Evolutionary conservation across 2,113 vertebrate species (phyloP).

Genomic region (Gila orcuttii): DNA sequence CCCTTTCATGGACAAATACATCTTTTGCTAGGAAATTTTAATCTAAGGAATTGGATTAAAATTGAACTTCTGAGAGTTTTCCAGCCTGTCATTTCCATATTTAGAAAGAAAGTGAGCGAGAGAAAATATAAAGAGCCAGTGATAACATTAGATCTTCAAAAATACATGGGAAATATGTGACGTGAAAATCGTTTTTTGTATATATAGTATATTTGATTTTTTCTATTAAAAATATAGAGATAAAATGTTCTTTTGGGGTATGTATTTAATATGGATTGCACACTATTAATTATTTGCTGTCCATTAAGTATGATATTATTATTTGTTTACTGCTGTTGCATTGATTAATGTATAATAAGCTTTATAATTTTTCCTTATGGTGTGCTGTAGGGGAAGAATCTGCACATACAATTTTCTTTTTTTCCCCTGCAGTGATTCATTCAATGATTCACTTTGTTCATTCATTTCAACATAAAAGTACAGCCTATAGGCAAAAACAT

Average conservation of each 20-base stretch:
- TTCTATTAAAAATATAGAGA: background rate
- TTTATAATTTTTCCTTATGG: background rate
- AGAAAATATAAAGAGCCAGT: background rate
- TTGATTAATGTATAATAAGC: background rate
- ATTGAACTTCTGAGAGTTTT: background rate
- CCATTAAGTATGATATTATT: background rate
- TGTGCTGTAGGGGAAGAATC: background rate
- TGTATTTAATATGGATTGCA: background rate
- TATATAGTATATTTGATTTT: background rate
- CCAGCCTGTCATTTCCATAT: background rate
- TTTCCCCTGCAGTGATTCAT: background rate
- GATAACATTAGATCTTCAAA: background rate
- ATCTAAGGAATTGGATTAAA: background rate
- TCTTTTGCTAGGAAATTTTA: background rate
- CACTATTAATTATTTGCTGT: background rate
- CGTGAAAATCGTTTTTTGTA: background rate
- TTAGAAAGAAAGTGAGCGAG: background rate
- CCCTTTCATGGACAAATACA: background rate
- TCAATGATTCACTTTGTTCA: constrained; percentile 4
- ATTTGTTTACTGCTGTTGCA: background rate
- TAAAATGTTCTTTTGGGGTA: background rate
- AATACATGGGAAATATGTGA: background rate
- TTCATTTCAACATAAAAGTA: background rate
- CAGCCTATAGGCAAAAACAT: background rate
- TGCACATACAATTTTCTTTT: background rate